Base-by-base conservation (phyloP, 2,888 invertebrate species). In the Temnothorax ravouxi region DNA sequence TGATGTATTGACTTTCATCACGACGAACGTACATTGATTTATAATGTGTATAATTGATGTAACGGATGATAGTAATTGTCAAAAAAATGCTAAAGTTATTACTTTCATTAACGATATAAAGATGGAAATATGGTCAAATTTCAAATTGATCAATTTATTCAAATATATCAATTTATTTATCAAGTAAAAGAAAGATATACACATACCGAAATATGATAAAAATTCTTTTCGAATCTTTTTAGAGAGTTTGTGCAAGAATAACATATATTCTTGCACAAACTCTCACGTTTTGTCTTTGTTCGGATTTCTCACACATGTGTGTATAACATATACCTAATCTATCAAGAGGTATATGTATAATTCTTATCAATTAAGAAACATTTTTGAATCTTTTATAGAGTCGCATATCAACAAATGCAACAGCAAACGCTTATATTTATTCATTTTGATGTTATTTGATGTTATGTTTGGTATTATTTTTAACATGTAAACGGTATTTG, bases 361-460 rank as follows among this genome's bases (percentile, higher is more conserved):
- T 59, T 72, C 15, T 34, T 21, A 79, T 59, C 21, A 69, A 61
- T 18, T 25, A 38, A 38, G 13, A 47, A 52, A 79, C 15, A 59
- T 52, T 41, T 66, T 76, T n/a, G 15, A 54, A 56, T 77, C 56
- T 67, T 56, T 66, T 44, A 61, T 62, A 44, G 15, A 29, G 9
- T 77, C 13, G 18, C 59, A 59, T 71, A 71, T 71, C 34, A 79
- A 18, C 52, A 44, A 61, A 44, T 38, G 21, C 44, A 69, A 59
- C 9, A 44, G 5, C 8, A 54, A 47, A 54, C 15, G 41, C 1
- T 77, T 64, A 50, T 84, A 25, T 56, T n/a, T 74, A 47, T 71
- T 62, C 11, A 13, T 72, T 56, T 75, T 54, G 11, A 62, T 76
- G 8, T 75, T 77, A 69, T 71, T 79, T 59, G 21, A 71, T 71